A percentile compares a stretch with the other conserved stretches of the same genome.
These are phyloP conservation scores for Empidonax traillii DNA, from an alignment of 2,113 vertebrate species.

Conservation along the genomic window DNA sequence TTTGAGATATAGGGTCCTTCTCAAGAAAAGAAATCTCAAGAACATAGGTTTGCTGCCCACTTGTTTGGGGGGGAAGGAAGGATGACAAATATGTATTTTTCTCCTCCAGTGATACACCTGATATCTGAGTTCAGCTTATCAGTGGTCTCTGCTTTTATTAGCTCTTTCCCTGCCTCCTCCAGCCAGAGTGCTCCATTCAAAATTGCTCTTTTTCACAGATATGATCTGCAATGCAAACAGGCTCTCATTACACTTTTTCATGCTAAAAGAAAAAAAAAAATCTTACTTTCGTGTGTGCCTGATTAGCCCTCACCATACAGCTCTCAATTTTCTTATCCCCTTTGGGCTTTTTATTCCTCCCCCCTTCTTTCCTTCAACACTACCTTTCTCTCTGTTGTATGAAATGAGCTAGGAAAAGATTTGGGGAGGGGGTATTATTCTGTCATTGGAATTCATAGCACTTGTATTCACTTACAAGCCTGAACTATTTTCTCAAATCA, in stretches of 20 bases:
- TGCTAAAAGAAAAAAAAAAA: conserved; percentile 11
- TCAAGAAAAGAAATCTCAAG: conserved; percentile 2
- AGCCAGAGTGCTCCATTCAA: conserved; percentile 59
- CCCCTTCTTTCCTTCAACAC: conserved; percentile 8
- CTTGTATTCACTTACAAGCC: conserved; percentile 74
- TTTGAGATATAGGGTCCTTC: background rate
- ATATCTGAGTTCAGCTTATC: conserved; percentile 24
- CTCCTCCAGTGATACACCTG: background rate
- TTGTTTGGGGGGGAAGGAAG: background rate
- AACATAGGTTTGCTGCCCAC: conserved; percentile 10
- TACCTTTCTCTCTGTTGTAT: conserved; percentile 58
- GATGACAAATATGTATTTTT: conserved; percentile 3
- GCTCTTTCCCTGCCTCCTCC: background rate
- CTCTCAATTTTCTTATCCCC: conserved; percentile 11
- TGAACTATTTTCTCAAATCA: conserved; percentile 72
- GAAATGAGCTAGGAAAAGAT: conserved; percentile 72
- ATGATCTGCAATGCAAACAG: conserved; percentile 70
- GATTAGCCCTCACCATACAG: conserved; percentile 46
- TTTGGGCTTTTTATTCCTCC: conserved; percentile 13
- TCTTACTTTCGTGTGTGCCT: conserved; percentile 64
- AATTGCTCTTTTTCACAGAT: conserved; percentile 55
- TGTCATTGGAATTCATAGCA: conserved; percentile 74
- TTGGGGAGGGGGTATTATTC: conserved; percentile 54
- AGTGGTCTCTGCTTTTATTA: conserved; percentile 3
- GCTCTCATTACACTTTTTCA: conserved; percentile 70